Evolutionary conservation across 2,113 vertebrate genomes (phyloP).

Genomic region (Cynocephalus volans): DNA sequence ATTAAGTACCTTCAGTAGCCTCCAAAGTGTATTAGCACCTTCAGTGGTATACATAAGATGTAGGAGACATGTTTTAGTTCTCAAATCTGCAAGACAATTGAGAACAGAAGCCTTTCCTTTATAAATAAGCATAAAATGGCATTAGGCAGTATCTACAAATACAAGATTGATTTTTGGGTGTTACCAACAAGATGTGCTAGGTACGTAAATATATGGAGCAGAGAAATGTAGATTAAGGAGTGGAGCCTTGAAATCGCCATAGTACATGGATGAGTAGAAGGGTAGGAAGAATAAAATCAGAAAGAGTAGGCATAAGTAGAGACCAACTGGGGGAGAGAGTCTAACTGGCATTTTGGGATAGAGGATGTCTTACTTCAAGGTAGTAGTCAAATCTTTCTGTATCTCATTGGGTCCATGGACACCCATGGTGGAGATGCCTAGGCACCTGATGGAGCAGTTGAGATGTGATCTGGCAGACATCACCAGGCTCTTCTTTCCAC

Average conservation of each 20-base stretch:
- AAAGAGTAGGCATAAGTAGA: neutral
- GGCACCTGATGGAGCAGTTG: neutral
- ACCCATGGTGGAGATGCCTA: neutral
- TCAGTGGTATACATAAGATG: neutral
- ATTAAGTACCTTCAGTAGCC: neutral
- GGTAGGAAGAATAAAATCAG: neutral
- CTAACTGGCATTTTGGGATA: neutral
- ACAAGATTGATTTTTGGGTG: neutral
- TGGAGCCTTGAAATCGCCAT: neutral
- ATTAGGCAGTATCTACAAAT: neutral
- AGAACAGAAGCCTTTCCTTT: neutral
- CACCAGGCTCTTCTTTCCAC: neutral
- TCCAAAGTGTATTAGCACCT: neutral
- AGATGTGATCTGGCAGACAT: neutral
- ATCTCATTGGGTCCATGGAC: neutral
- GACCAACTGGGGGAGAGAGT: neutral
- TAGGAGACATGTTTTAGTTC: neutral
- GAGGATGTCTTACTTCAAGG: neutral
- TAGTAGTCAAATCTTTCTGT: neutral
- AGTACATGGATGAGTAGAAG: neutral
- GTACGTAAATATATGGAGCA: neutral
- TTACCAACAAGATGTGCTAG: neutral
- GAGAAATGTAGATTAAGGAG: neutral
- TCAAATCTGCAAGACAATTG: slow-evolving; percentile 24
- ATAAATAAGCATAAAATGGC: neutral